A percentile compares a stretch with the other conserved stretches of the same genome.
These are phyloP conservation scores for Neodiprion pinetum DNA, from an alignment of 1,140 invertebrate species.

Conservation along the genomic window DNA sequence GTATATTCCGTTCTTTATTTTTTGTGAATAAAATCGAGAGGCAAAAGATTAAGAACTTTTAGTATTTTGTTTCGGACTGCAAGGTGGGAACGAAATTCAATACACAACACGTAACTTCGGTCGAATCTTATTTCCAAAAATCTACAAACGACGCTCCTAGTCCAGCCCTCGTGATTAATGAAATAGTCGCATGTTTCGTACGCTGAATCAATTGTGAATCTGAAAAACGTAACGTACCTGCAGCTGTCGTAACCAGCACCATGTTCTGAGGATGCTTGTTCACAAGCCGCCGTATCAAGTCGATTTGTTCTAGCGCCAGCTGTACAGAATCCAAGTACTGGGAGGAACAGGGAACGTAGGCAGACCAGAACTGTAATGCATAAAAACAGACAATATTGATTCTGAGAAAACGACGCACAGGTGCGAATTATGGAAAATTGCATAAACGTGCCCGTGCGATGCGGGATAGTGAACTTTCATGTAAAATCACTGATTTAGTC, in stretches of 20 bases:
- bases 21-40: too few species aligned
- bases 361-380: conserved; percentile 74
- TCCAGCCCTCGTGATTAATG: too few species aligned
- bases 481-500: neutral
- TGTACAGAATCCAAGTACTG: conserved; percentile 86
- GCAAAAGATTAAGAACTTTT: too few species aligned
- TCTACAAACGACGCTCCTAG: too few species aligned
- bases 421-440: neutral
- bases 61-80: too few species aligned
- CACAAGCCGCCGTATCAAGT: conserved; percentile 86
- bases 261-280: conserved; percentile 77
- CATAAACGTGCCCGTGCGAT: neutral
- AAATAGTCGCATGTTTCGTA: too few species aligned
- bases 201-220: too few species aligned
- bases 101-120: too few species aligned
- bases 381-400: conserved; percentile 1
- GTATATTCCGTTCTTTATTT: too few species aligned
- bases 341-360: conserved; percentile 83
- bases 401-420: neutral
- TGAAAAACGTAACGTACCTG: conserved; percentile 53
- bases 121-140: too few species aligned
- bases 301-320: conserved; percentile 86
- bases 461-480: neutral
- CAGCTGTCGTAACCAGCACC: conserved; percentile 72
- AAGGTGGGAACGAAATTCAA: too few species aligned